Base-by-base conservation (phyloP, 2,113 vertebrate genomes). In the Lepus europaeus region DNA sequence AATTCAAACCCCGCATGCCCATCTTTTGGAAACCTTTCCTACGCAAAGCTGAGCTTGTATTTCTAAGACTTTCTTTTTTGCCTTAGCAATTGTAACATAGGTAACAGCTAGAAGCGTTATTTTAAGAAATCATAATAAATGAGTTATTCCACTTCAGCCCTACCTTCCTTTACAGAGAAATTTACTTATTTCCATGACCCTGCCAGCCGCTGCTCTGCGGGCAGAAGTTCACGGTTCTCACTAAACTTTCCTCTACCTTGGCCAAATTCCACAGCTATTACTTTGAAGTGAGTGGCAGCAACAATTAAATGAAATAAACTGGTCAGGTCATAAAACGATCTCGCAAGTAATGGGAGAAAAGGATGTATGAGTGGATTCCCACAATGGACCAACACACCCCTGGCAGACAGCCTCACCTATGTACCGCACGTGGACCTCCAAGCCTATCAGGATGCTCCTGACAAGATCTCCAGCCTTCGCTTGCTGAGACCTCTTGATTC, bases 61-160 rank as follows among this genome's bases (percentile, higher is more conserved):
- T 85, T 68, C 49, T 83, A 56, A 79, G 91, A 33, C 39, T 5
- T 89, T 22, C 88, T 11, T 27, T 90, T 79, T 79, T 88, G 59
- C 77, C 66, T 61, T 85, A 85, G 29, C 49, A 36, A 89, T 82
- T 9, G 56, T 90, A 86, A 79, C 17, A 25, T 83, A 87, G 49
- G 79, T 45, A 45, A 45, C 45, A 45, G 45, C 45, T 45, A 45
- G 45, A 45, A 45, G 45, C 45, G 45, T 59, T 59, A 74, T 81
- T 88, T 86, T 36, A 90, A 77, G 61, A 90, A 86, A 74, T 49
- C 36, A n/a, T n/a, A 93, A 92, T 56, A 87, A 90, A 85, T 74
- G 7, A 79, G 76, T 70, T 90, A 72, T 64, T 92, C 45, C 5
- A 29, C 56, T 97, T 94, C 25, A 61, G 49, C 72, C 74, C 73